Evolutionary conservation across 2,888 invertebrate species (phyloP).

Genomic region (Torymus tubicola): DNA sequence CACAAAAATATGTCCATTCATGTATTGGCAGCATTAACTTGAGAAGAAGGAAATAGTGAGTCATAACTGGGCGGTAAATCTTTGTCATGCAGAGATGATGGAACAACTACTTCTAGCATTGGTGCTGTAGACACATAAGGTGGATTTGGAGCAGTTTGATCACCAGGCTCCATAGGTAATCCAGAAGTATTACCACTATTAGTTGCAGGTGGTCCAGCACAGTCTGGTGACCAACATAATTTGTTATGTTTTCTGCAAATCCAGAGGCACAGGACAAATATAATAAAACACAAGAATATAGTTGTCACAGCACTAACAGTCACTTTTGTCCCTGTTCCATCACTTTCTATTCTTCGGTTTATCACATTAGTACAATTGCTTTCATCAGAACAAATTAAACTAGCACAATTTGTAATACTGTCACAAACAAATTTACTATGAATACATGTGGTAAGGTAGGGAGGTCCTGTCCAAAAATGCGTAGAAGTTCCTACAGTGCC

Average conservation of each 20-base stretch:
- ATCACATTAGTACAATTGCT: slow-evolving; percentile 68
- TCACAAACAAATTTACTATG: slow-evolving; percentile 76
- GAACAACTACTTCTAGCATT: slow-evolving; percentile 71
- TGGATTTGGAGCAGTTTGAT: slow-evolving; percentile 64
- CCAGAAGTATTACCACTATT: slow-evolving; percentile 60
- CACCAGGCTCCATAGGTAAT: slow-evolving; percentile 61
- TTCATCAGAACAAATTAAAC: slow-evolving; percentile 75
- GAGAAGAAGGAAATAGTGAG: slow-evolving; percentile 77
- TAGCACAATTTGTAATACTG: slow-evolving; percentile 76
- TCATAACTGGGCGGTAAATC: slow-evolving; percentile 80
- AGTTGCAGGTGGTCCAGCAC: slow-evolving; percentile 70
- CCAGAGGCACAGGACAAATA: slow-evolving; percentile 77
- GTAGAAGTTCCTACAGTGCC: background rate
- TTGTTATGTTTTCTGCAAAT: slow-evolving; percentile 77
- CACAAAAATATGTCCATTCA: slow-evolving; percentile 53
- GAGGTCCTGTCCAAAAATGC: slow-evolving; percentile 5
- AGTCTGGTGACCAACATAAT: slow-evolving; percentile 78
- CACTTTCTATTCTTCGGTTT: slow-evolving; percentile 60
- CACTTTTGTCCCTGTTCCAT: slow-evolving; percentile 74
- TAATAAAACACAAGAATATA: slow-evolving; percentile 76
- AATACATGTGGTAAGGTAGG: slow-evolving; percentile 67
- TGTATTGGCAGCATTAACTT: slow-evolving; percentile 66
- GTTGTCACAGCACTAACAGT: slow-evolving; percentile 77
- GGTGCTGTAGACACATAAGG: slow-evolving; percentile 70
- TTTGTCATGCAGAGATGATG: slow-evolving; percentile 76